These are phyloP conservation scores for Metopia argyrocephala DNA, from an alignment of 2,888 invertebrate genomes.

Conservation along the genomic window DNA sequence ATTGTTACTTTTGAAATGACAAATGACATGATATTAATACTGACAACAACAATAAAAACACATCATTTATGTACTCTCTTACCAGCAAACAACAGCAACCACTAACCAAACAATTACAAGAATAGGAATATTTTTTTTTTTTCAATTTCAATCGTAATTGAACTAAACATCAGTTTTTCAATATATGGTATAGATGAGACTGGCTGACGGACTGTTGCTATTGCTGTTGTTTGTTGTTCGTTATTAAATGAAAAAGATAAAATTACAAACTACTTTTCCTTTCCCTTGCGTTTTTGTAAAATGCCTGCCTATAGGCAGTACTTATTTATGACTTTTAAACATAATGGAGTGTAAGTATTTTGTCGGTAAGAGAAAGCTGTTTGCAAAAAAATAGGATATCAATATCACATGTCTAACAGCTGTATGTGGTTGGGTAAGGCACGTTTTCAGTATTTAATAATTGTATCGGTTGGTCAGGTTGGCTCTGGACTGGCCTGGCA, in stretches of 20 bases:
- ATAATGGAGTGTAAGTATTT: neutral
- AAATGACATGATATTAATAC: constrained; percentile 67
- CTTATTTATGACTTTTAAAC: constrained; percentile 7
- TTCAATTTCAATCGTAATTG: too few relatives aligned
- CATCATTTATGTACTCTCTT: constrained; percentile 29
- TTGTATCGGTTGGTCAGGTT: neutral
- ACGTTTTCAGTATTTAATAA: constrained; percentile 47
- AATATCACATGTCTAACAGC: constrained; percentile 36
- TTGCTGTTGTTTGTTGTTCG: neutral
- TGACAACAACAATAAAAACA: constrained; percentile 61
- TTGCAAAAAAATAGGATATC: constrained; percentile 43
- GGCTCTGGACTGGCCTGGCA: neutral
- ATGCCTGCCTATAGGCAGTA: neutral
- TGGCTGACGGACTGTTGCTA: neutral
- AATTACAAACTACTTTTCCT: constrained; percentile 6
- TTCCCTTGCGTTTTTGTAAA: constrained; percentile 10
- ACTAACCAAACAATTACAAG: neutral
- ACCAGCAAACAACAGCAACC: constrained; percentile 35
- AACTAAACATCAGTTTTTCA: neutral
- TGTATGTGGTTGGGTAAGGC: constrained; percentile 43
- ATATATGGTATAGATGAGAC: neutral
- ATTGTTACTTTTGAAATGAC: constrained; percentile 65
- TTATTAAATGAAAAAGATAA: constrained; percentile 12
- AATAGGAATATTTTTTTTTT: neutral
- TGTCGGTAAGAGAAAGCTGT: neutral